A percentile compares a stretch with the other conserved stretches of the same genome.
phyloP scores from a whole-genome alignment of 2,113 vertebrate genomes.

The Spermophilus dauricus region DNA sequence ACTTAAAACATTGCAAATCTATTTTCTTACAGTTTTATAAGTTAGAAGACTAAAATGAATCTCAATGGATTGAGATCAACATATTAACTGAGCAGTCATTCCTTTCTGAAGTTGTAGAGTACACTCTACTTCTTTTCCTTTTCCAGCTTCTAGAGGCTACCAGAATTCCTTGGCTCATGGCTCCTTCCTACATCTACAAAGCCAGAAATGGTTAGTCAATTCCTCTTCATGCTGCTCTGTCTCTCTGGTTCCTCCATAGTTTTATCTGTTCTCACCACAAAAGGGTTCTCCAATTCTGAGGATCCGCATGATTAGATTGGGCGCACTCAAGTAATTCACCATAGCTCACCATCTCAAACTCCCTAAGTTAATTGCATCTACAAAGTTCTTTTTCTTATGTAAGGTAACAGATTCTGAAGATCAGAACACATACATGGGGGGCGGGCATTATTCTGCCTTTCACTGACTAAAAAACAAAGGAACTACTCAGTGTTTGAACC shows the following conservation, averaged over 20 bases:
- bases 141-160: neutral
- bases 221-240: neutral
- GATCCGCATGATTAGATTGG: neutral
- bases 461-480: neutral
- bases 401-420: neutral
- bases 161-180: neutral
- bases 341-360: neutral
- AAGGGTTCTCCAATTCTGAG: neutral
- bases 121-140: neutral
- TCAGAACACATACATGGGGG: neutral
- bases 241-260: neutral
- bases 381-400: neutral
- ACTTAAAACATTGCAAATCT: slow-evolving; percentile 37
- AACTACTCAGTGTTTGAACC: slow-evolving; percentile 19
- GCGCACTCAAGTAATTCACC: neutral
- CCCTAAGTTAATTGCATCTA: slow-evolving; percentile 24
- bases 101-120: neutral
- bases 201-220: neutral
- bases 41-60: neutral
- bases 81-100: neutral
- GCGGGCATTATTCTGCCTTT: neutral
- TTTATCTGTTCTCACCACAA: neutral
- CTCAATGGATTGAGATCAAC: neutral
- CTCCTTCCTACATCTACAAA: neutral
- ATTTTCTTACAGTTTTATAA: neutral